Percentiles rank a stretch among this genome's conserved stretches.
phyloP scores from a whole-genome alignment of 2,888 invertebrate genomes.

The Epinotia brunnichana region DNA sequence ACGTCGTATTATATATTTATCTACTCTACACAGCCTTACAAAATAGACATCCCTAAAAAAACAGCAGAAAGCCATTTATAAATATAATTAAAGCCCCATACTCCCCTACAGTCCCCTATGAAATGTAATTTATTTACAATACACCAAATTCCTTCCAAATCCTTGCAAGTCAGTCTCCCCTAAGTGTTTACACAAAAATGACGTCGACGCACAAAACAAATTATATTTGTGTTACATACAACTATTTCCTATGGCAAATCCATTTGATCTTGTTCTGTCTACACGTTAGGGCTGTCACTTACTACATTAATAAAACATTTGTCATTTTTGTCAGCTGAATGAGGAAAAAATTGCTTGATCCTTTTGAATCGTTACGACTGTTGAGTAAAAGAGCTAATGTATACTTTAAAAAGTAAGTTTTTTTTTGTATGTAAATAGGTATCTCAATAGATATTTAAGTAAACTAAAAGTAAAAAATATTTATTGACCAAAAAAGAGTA shows the following conservation, averaged over 20 bases:
- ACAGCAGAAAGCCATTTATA: slow-evolving; percentile 29
- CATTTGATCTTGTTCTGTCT: slow-evolving; percentile 53
- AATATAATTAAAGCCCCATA: slow-evolving; percentile 23
- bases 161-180: slow-evolving; percentile 31
- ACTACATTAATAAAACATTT: background rate
- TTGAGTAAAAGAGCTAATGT: too few relatives aligned
- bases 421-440: too few relatives aligned
- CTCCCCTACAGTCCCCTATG: slow-evolving; percentile 13
- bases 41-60: slow-evolving; percentile 17
- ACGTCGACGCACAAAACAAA: slow-evolving; percentile 43
- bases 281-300: slow-evolving; percentile 49
- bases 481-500: too few relatives aligned
- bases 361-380: too few relatives aligned
- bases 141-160: slow-evolving; percentile 34
- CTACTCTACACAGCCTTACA: background rate
- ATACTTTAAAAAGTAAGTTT: too few relatives aligned
- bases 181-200: slow-evolving; percentile 39
- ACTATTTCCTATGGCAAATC: slow-evolving; percentile 49
- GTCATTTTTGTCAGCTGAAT: background rate
- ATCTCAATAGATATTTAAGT: too few relatives aligned
- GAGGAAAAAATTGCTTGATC: slow-evolving; percentile 14
- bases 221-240: slow-evolving; percentile 51
- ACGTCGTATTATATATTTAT: background rate
- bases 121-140: slow-evolving; percentile 40
- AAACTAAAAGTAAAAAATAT: too few relatives aligned